Evolutionary conservation across 1,140 invertebrate genomes (phyloP), one percentile per base, ranked within the genome.

Genomic region (Drosophila micromelanica): DNA sequence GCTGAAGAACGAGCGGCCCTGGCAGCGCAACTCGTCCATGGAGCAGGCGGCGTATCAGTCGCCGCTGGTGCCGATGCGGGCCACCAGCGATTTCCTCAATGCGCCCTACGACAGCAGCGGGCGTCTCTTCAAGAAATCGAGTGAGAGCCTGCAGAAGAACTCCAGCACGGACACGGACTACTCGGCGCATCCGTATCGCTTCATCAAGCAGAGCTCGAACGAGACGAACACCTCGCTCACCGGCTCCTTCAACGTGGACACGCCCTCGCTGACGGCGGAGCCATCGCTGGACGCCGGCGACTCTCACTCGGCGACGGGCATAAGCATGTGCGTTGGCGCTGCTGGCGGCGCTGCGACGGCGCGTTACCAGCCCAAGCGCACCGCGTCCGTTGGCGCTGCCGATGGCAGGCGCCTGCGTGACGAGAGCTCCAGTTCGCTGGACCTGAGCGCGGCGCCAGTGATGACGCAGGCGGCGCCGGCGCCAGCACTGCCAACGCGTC

Each of bases 161-260:
- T 92, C 91, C 7, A 92, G 91, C 68, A 92, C 91, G n/a, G 91
- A 92, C 20, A 92, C 91, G 3, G 91, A 92, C 48, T 92, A 92
- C 55, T 92, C 91, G 49, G 80, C 84, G 5, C 91, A 92, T 70
- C 91, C 91, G 13, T 92, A 92, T 69, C 80, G 89, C 15, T 91
- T 92, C 38, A 92, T 92, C 42, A 92, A 92, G 59, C 91, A 92
- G 79, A 92, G 91, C 48, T 92, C 91, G 46, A 92, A 92, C 27
- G 91, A 92, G 60, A 92, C 91, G 5, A 92, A 90, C 55, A 91
- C 91, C 30, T 92, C 91, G 30, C 78, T 86, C 37, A 92, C 91
- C 3, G 91, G 91, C 45, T 92, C 91, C 43, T 92, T 91, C 30
- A 92, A 92, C 17, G 81, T 92, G 35, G 91, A 92, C 43, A 92